Conservation (phyloP, 2,797 vertebrate species). For the Phataginus tricuspis region DNA sequence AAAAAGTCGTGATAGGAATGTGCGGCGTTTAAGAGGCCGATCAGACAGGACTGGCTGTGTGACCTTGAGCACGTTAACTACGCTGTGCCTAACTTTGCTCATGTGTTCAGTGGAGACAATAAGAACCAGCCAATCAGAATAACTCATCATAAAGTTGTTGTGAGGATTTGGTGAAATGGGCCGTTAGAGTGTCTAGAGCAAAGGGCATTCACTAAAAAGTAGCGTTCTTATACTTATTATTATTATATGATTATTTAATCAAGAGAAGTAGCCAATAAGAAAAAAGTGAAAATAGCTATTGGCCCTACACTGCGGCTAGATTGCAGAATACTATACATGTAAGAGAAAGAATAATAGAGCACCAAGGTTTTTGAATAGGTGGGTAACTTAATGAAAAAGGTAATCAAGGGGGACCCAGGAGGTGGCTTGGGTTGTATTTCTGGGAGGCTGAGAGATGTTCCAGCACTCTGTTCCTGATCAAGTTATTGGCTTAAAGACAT, state of each 20-base stretch:
- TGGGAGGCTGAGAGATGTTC: not conserved
- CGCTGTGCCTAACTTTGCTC: not conserved
- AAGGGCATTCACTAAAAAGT: not conserved
- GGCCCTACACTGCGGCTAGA: not conserved
- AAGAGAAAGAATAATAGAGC: not conserved
- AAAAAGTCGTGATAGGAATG: not conserved
- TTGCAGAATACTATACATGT: not conserved
- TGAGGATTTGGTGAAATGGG: not conserved
- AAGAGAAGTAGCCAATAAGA: not conserved
- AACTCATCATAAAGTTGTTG: not conserved
- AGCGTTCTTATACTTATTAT: not conserved
- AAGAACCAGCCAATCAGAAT: not conserved
- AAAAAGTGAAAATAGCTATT: not conserved
- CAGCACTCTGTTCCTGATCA: not conserved
- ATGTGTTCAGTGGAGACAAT: not conserved
- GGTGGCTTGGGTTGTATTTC: not conserved
- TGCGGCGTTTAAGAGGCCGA: accelerated
- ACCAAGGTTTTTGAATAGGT: not conserved
- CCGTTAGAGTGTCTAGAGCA: not conserved
- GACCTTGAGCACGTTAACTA: accelerated
- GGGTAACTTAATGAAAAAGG: not conserved
- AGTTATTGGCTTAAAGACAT: not conserved
- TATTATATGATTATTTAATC: not conserved
- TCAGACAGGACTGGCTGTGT: too few species aligned
- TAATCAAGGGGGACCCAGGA: not conserved